A percentile compares a stretch with the other conserved stretches of the same genome.
Conservation (phyloP, 2,888 invertebrate genomes). For the Mesodorylaimus sp. region DNA sequence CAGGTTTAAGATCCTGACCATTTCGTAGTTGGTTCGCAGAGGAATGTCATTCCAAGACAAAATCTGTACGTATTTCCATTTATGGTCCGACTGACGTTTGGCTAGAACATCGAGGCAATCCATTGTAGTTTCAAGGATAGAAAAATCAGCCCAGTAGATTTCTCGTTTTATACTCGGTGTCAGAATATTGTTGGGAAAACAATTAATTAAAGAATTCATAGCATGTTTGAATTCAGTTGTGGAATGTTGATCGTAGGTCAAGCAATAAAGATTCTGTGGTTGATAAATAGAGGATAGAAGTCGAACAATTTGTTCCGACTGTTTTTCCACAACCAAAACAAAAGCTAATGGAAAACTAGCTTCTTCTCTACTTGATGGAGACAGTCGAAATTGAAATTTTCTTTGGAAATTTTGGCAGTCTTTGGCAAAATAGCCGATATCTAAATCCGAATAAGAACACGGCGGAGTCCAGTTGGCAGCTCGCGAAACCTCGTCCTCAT, state of each 20-base stretch:
- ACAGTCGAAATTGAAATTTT: too few species aligned
- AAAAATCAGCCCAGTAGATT: slow-evolving; percentile 5
- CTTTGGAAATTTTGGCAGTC: too few species aligned
- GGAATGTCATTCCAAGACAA: slow-evolving; percentile 9
- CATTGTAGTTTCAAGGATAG: slow-evolving; percentile 5
- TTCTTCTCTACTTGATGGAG: too few species aligned
- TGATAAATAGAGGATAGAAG: slow-evolving; percentile 3
- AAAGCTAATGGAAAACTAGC: slow-evolving; percentile 9
- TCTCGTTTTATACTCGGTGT: not conserved
- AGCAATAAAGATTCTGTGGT: slow-evolving; percentile 9
- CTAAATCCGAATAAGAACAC: too few species aligned
- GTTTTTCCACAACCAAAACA: not conserved
- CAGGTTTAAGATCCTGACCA: not conserved
- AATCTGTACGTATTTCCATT: slow-evolving; percentile 4
- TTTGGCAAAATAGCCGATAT: too few species aligned
- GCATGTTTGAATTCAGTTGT: not conserved
- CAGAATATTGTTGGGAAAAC: too few species aligned
- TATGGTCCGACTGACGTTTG: not conserved
- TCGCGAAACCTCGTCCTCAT: not conserved
- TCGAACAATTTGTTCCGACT: not conserved
- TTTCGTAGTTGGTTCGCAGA: slow-evolving; percentile 3
- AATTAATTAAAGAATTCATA: too few species aligned
- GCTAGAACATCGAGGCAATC: slow-evolving; percentile 3
- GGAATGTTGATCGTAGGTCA: slow-evolving; percentile 1
- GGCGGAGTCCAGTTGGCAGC: too few species aligned